Evolutionary conservation across 1,140 invertebrate species (phyloP).

Genomic region (Drosophila dunni): DNA sequence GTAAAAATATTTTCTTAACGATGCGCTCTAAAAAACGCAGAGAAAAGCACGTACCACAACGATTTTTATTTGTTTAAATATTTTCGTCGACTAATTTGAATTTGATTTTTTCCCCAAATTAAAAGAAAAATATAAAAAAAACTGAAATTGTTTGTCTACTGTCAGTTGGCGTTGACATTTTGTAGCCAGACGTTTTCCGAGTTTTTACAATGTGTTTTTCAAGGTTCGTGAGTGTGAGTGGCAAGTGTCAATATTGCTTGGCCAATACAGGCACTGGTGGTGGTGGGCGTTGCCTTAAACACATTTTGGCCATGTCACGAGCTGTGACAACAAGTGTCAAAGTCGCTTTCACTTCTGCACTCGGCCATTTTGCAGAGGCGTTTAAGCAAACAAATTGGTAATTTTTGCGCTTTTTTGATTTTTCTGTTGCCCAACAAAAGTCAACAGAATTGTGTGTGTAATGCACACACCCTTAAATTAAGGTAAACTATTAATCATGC

Average conservation of each 20-base stretch:
- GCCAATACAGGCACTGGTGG: constrained; percentile 7
- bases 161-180: constrained; percentile 75
- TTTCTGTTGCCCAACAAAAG: constrained; percentile 57
- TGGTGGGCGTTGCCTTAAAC: constrained; percentile 61
- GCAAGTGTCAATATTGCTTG: constrained; percentile 72
- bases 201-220: constrained; percentile 70
- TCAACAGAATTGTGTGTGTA: constrained; percentile 53
- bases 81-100: constrained; percentile 50
- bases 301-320: constrained; percentile 71
- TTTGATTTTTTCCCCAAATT: constrained; percentile 42
- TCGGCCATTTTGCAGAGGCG: constrained; percentile 72
- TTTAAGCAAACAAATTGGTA: constrained; percentile 50
- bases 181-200: constrained; percentile 63
- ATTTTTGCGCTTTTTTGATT: no score
- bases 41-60: constrained; percentile 74
- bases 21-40: constrained; percentile 79
- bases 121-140: no score
- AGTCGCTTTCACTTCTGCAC: constrained; percentile 31
- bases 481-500: constrained; percentile 72
- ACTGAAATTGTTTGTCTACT: constrained; percentile 54
- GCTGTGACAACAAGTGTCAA: constrained; percentile 76
- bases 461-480: constrained; percentile 45
- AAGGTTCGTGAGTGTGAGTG: constrained; percentile 72
- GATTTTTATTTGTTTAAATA: constrained; percentile 83
- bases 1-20: constrained; percentile 81